These are phyloP conservation scores for Eueremaeus valkanovi DNA, from an alignment of 2,888 invertebrate genomes.

Conservation along the genomic window DNA sequence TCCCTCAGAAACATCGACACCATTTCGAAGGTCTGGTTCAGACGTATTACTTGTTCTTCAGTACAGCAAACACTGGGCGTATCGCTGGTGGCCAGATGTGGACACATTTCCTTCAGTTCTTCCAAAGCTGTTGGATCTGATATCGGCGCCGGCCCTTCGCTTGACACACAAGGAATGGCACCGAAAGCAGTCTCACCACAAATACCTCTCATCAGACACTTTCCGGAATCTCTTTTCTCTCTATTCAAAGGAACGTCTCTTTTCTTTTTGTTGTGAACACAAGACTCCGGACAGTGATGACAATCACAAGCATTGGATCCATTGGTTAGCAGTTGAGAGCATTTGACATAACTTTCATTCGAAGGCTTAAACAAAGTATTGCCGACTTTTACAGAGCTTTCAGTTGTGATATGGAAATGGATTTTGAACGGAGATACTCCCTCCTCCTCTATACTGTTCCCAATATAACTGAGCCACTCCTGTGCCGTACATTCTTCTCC, in stretches of 20 bases:
- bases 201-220: constrained; percentile 44
- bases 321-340: constrained; percentile 20
- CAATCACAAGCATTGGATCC: constrained; percentile 17
- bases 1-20: constrained; percentile 43
- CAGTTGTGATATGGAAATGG: constrained; percentile 40
- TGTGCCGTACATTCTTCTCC: constrained; percentile 43
- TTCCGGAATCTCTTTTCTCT: constrained; percentile 10
- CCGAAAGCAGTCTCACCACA: constrained; percentile 45
- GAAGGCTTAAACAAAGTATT: constrained; percentile 39
- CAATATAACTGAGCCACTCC: constrained; percentile 44
- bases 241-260: background rate
- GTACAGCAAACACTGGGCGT: constrained; percentile 61
- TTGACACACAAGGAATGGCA: constrained; percentile 42
- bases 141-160: constrained; percentile 43
- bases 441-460: constrained; percentile 43
- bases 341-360: constrained; percentile 18
- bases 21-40: constrained; percentile 42
- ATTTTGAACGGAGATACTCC: constrained; percentile 45
- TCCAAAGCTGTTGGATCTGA: constrained; percentile 43
- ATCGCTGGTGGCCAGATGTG: constrained; percentile 40
- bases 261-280: background rate
- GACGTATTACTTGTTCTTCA: constrained; percentile 58
- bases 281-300: constrained; percentile 35
- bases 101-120: constrained; percentile 44
- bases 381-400: constrained; percentile 29